Percentiles rank a stretch among this genome's conserved stretches.
Evolutionary conservation across 2,113 vertebrate species (phyloP).

Genomic region (Brachypteracias leptosomus): DNA sequence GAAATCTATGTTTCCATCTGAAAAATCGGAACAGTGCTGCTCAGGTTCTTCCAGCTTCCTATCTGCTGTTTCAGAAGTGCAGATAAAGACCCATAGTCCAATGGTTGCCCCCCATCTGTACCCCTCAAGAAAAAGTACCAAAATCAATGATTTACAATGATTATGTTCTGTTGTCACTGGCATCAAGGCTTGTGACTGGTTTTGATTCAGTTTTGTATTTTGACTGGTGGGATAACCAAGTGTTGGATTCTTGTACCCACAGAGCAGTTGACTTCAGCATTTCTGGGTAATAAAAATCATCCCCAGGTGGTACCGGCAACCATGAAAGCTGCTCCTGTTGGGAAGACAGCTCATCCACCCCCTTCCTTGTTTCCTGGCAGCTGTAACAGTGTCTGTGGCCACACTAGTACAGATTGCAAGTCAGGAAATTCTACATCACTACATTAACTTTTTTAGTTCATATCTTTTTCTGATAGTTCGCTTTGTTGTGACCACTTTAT

Average conservation of each 20-base stretch:
- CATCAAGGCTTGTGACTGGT: background rate
- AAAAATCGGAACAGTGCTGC: background rate
- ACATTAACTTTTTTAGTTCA: background rate
- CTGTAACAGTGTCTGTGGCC: background rate
- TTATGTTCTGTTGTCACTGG: background rate
- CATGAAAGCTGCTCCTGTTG: background rate
- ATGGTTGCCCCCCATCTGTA: rapidly evolving
- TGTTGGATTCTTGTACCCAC: background rate
- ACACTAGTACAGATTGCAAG: background rate
- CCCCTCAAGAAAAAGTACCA: background rate
- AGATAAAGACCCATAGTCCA: background rate
- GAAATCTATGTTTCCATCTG: background rate
- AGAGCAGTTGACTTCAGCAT: background rate
- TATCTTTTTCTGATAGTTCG: background rate
- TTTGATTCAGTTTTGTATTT: background rate
- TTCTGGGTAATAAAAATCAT: background rate
- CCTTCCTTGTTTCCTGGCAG: background rate
- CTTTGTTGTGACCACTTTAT: background rate
- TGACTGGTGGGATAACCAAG: background rate
- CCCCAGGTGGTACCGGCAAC: background rate
- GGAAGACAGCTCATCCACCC: background rate
- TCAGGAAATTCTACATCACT: background rate
- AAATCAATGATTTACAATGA: background rate
- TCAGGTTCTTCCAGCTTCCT: background rate
- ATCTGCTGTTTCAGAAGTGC: background rate